Evolutionary conservation across 2,113 vertebrate species (phyloP).

Genomic region (Labrus mixtus): DNA sequence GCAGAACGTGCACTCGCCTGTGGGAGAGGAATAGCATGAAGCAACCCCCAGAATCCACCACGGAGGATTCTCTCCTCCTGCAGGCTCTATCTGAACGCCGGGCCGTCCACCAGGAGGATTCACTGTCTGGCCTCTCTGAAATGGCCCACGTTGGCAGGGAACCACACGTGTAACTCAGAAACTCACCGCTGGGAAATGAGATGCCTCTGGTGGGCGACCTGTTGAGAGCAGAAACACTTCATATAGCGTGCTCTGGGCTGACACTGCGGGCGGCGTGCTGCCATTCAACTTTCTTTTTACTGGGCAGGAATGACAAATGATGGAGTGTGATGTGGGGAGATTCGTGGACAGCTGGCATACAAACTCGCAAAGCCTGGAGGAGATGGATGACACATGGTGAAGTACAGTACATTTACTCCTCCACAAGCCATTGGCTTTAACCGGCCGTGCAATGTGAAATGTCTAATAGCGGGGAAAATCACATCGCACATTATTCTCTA

Average conservation of each 20-base stretch:
- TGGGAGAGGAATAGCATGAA: constrained; percentile 7
- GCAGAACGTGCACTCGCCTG: constrained; percentile 31
- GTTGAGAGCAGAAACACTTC: constrained; percentile 39
- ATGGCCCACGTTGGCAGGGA: constrained; percentile 22
- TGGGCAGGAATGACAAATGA: constrained; percentile 61
- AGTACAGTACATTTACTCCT: constrained; percentile 69
- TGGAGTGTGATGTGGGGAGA: constrained; percentile 46
- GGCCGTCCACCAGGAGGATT: constrained; percentile 27
- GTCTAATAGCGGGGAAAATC: constrained; percentile 74
- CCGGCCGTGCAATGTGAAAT: constrained; percentile 60
- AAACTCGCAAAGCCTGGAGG: constrained; percentile 55
- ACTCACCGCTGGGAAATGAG: constrained; percentile 39
- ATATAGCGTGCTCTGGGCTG: constrained; percentile 21
- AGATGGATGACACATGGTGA: constrained; percentile 71
- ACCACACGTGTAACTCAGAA: background rate
- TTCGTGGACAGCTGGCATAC: constrained; percentile 66
- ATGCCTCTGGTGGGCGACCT: constrained; percentile 51
- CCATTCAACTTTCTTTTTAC: constrained; percentile 48
- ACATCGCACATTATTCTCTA: constrained; percentile 69
- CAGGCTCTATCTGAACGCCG: constrained; percentile 35
- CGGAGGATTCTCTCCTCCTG: constrained; percentile 23
- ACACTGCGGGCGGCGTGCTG: constrained; percentile 31
- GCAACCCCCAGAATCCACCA: constrained; percentile 16
- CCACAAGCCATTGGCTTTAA: constrained; percentile 72
- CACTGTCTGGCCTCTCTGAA: constrained; percentile 34